Evolutionary conservation across 2,888 invertebrate species (phyloP), one percentile per base, ranked within the genome.

Genomic region (Sarcophaga carnaria): DNA sequence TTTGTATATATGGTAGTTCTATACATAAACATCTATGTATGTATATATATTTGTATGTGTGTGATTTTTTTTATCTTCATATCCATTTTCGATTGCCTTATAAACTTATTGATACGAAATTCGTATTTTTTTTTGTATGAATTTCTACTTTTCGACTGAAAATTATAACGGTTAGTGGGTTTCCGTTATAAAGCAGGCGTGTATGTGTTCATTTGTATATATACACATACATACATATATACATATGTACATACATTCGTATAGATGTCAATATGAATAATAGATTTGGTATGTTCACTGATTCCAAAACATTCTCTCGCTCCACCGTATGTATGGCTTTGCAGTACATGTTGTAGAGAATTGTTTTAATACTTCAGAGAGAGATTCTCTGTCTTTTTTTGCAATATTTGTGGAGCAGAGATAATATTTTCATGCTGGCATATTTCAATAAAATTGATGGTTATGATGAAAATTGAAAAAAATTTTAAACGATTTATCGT

Each of bases 31-130:
- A 37, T 37, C 0, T 8, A 37, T 37, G 2, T 37, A 10, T 37
- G 8, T 10, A 2, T 54, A 2, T 54, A 17, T 14, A 2, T 49
- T 11, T 12, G 49, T 14, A 14, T 54, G 54, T 54, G 54, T 54
- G 17, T 54, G 14, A 17, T 17, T 14, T 54, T 54, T 54, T 54
- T 54, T 54, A 14, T 14, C 11, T 12, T 14, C 17, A 54, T 14
- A 14, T 54, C 4, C 3, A 14, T 17, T 54, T 14, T 59, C 49
- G 62, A 45, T 69, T 79, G 83, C 74, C 63, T 84, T 69, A 47
- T 67, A 74, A 80, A 63, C 76, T 76, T 86, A 83, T 83, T 86
- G 79, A 80, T 86, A 83, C 72, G 64, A 77, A 83, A 80, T 80
- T 80, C 49, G 49, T 66, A 54, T 49, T 63, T 62, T 47, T 45